Base-by-base conservation (phyloP, 2,797 vertebrate genomes). In the Natrix natrix region DNA sequence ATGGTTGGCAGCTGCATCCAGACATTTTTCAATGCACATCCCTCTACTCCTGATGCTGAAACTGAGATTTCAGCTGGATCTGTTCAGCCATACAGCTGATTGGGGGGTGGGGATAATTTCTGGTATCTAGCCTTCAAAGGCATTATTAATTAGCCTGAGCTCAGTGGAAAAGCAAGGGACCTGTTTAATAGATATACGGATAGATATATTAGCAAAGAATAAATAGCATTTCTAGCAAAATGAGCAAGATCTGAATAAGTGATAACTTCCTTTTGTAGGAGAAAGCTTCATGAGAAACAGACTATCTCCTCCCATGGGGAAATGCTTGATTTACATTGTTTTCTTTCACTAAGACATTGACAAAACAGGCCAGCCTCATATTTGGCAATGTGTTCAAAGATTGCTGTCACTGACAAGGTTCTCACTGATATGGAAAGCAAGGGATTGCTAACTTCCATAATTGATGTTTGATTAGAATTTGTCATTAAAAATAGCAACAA, bases 171-270 rank as follows among this genome's bases (percentile, higher is more conserved):
- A 59, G 32, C 69, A 57, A 57, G 74, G 52, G 17, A 78, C 6
- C n/a, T 26, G 86, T 32, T 91, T 91, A 86, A 54, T 22, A 86
- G 78, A 61, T 48, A 32, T 0, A 54, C 26, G 43, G 55, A 59
- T 57, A 78, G n/a, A 55, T 69, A 56, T 48, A 57, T 48, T 37
- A 59, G 37, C 26, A 17, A 56, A 43, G 26, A 90, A 90, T 59
- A 59, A 91, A 83, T 74, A 94, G 26, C 86, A n/a, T 59, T 90
- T 61, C 0, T 91, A 92, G 91, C 90, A 91, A 95, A 93, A 94
- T 94, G 94, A 89, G 56, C 60, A 96, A 92, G 89, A 89, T 91
- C 93, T 10, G 0, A 0, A 88, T 96, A 96, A 96, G 94, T 94
- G 94, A 92, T 94, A 78, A 32, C 52, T 95, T 95, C 94, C 94